These are phyloP conservation scores for Parnassius orleans DNA, from an alignment of 2,888 invertebrate species.

Conservation along the genomic window DNA sequence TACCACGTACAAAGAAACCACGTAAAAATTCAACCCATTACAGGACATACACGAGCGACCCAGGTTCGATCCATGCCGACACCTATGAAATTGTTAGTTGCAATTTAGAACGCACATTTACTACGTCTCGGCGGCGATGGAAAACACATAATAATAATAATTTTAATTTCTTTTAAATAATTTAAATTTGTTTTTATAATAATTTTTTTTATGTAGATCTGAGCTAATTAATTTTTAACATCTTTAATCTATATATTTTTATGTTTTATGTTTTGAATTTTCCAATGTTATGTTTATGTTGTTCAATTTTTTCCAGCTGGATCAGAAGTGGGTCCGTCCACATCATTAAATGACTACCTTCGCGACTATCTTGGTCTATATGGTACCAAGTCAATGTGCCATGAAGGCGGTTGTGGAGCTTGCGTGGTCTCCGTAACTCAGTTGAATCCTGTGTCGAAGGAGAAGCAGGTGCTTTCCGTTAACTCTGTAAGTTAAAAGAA, in stretches of 20 bases:
- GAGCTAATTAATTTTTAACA: no score
- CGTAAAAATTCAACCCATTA: no score
- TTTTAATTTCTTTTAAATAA: no score
- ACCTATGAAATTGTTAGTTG: no score
- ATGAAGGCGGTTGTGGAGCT: constrained; percentile 86
- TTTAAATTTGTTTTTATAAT: no score
- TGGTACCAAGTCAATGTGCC: constrained; percentile 86
- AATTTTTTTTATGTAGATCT: no score
- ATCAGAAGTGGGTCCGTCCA: constrained; percentile 56
- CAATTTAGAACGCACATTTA: no score
- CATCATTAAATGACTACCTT: constrained; percentile 81
- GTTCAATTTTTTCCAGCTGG: constrained; percentile 33
- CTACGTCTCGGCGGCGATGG: no score
- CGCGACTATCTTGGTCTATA: constrained; percentile 78
- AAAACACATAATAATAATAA: no score
- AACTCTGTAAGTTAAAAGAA: constrained; percentile 80
- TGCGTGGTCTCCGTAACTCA: constrained; percentile 79
- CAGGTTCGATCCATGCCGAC: no score
- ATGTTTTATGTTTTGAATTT: background rate
- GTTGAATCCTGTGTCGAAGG: constrained; percentile 69
- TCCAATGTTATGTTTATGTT: background rate
- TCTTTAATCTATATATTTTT: background rate
- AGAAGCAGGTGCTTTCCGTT: constrained; percentile 77
- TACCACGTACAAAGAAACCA: no score
- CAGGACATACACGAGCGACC: no score